Percentiles rank a stretch among this genome's conserved stretches.
These are phyloP conservation scores for Dasyprocta punctata DNA, from an alignment of 2,113 vertebrate genomes.

Conservation along the genomic window DNA sequence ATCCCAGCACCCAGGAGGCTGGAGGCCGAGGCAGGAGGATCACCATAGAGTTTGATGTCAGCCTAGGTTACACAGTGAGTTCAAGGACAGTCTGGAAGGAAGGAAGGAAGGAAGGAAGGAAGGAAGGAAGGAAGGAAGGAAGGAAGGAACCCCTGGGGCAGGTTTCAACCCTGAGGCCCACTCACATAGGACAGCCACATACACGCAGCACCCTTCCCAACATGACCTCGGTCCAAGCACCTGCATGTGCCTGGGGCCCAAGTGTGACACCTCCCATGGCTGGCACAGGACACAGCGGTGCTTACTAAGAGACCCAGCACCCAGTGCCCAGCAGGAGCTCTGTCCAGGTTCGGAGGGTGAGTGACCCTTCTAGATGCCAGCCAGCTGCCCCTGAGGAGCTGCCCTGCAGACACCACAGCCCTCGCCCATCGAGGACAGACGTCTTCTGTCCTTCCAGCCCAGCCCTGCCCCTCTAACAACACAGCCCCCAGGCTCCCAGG, in stretches of 20 bases:
- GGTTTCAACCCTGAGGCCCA: not conserved
- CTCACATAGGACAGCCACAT: not conserved
- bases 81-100: not conserved
- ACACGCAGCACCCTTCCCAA: not conserved
- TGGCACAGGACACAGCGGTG: not conserved
- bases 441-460: not conserved
- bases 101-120: no score
- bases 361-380: not conserved
- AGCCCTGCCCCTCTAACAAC: not conserved
- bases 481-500: not conserved
- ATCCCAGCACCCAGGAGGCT: not conserved
- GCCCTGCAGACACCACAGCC: not conserved
- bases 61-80: no score
- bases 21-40: not conserved
- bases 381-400: not conserved
- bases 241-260: not conserved
- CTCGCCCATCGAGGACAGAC: accelerated
- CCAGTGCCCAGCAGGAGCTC: not conserved
- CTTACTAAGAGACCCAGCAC: no score
- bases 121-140: no score
- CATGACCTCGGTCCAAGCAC: not conserved
- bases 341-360: accelerated
- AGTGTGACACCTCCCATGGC: no score
- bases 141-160: not conserved
- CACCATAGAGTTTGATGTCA: not conserved